These are phyloP conservation scores for Spatula versicolor DNA, from an alignment of 2,797 vertebrate genomes.

Conservation along the genomic window DNA sequence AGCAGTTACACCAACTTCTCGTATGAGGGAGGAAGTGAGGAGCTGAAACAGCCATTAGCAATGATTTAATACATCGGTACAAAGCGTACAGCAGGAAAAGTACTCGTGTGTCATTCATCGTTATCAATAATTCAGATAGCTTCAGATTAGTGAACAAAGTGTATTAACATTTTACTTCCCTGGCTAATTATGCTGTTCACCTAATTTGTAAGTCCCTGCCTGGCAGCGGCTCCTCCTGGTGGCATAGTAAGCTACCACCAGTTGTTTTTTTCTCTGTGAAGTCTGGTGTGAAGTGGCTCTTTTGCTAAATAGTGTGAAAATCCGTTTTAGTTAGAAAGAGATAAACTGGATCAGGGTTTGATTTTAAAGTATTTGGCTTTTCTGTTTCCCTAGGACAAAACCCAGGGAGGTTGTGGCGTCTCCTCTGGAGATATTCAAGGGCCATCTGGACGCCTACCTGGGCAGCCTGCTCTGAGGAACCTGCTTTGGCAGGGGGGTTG, in stretches of 20 bases:
- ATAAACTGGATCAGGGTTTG: not conserved
- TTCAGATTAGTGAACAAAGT: not conserved
- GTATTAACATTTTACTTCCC: not conserved
- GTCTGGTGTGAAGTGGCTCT: not conserved
- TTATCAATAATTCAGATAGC: not conserved
- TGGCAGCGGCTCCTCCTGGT: not conserved
- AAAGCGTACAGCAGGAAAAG: not conserved
- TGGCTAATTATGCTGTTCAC: not conserved
- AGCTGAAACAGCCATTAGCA: not conserved
- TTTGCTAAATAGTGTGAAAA: not conserved
- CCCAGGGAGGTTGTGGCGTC: too few relatives aligned
- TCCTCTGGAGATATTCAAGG: too few relatives aligned
- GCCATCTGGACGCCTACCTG: too few relatives aligned
- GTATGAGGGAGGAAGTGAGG: not conserved
- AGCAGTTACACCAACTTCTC: not conserved
- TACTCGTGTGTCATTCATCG: rapidly evolving
- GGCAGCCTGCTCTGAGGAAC: too few relatives aligned
- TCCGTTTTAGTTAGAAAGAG: not conserved
- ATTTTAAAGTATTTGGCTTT: not conserved
- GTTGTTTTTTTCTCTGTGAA: not conserved
- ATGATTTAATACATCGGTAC: not conserved
- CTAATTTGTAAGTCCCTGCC: not conserved
- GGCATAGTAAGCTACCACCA: not conserved
- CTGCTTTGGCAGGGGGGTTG: too few relatives aligned
- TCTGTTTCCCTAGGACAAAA: not conserved